Evolutionary conservation across 1,140 invertebrate genomes (phyloP).

Genomic region (Melitaea cinxia): DNA sequence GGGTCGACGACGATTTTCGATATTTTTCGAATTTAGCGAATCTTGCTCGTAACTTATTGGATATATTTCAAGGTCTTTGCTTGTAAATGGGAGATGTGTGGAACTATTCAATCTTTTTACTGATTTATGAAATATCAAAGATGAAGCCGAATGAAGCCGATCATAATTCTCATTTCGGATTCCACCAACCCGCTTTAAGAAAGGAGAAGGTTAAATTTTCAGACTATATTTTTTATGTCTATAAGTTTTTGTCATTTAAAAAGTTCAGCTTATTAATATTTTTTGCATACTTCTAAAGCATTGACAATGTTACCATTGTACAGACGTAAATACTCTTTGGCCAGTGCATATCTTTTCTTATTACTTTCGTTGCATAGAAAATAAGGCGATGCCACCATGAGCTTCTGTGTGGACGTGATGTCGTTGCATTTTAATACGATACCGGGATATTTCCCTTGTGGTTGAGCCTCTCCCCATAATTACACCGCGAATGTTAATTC

Average conservation of each 20-base stretch:
- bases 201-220: too few species aligned
- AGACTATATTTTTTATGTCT: too few species aligned
- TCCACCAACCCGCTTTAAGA: too few species aligned
- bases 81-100: not conserved
- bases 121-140: not conserved
- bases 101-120: conserved; percentile 7
- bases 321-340: conserved; percentile 4
- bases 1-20: conserved; percentile 10
- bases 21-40: conserved; percentile 17
- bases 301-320: not conserved
- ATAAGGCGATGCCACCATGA: conserved; percentile 13
- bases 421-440: conserved; percentile 32
- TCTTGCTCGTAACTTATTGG: conserved; percentile 12
- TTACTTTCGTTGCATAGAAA: conserved; percentile 25
- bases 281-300: not conserved
- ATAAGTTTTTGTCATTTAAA: too few species aligned
- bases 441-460: conserved; percentile 23
- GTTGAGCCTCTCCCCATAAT: conserved; percentile 30
- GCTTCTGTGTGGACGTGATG: conserved; percentile 9
- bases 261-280: too few species aligned
- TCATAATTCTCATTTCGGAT: not conserved
- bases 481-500: conserved; percentile 23
- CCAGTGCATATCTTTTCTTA: conserved; percentile 10
- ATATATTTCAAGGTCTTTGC: conserved; percentile 6
- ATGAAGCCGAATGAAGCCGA: not conserved